Conservation (phyloP, 2,797 vertebrate species). For the Rallus crepitans region DNA sequence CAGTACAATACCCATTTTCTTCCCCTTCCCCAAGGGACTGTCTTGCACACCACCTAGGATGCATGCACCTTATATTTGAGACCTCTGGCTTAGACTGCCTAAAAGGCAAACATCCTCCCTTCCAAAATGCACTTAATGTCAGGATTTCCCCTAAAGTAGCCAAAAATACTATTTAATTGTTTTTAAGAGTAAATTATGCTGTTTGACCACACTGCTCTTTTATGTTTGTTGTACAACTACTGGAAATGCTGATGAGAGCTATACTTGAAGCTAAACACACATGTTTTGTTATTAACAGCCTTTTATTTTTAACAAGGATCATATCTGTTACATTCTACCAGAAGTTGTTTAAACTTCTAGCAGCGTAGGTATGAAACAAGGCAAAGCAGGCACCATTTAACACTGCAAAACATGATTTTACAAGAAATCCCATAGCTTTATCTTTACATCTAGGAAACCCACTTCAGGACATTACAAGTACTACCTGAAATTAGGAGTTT, state of each 20-base stretch:
- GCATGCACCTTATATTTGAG: accelerated
- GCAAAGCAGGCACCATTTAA: not conserved
- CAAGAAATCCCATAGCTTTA: not conserved
- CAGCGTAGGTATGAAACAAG: not conserved
- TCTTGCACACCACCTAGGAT: not conserved
- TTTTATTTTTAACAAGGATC: not conserved
- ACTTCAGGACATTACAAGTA: not conserved
- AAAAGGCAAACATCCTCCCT: not conserved
- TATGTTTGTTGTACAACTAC: not conserved
- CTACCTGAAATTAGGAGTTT: not conserved
- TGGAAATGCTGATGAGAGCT: not conserved
- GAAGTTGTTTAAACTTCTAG: not conserved
- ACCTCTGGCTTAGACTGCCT: not conserved
- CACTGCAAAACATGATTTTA: not conserved
- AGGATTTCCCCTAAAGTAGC: not conserved
- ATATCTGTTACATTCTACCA: not conserved
- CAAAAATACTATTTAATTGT: not conserved
- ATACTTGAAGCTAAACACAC: not conserved
- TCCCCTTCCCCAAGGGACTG: not conserved
- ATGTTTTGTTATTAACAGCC: not conserved
- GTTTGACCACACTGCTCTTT: not conserved
- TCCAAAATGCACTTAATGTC: not conserved
- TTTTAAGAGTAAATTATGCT: not conserved
- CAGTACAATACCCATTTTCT: not conserved
- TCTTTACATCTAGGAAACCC: not conserved